Evolutionary conservation across 2,113 vertebrate genomes (phyloP).

Genomic region (Corythoichthys intestinalis): DNA sequence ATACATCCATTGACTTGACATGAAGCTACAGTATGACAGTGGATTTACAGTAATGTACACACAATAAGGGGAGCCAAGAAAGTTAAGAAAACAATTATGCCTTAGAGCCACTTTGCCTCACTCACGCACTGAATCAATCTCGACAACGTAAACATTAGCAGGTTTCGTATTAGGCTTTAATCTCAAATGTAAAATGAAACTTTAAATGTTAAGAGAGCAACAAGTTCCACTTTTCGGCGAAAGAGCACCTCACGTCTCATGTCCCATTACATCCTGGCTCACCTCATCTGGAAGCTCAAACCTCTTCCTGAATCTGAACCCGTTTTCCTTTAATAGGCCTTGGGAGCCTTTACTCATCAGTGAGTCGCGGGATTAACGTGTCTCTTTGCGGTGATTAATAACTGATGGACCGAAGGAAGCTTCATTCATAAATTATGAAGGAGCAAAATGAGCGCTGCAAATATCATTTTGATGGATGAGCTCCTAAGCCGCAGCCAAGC

Average conservation of each 20-base stretch:
- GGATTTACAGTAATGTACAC: not conserved
- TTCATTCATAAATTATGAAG: slow-evolving; percentile 65
- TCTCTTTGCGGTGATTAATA: slow-evolving; percentile 61
- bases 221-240: slow-evolving; percentile 21
- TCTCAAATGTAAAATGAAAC: slow-evolving; percentile 14
- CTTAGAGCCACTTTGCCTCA: slow-evolving; percentile 32
- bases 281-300: slow-evolving; percentile 50
- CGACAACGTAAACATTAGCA: slow-evolving; percentile 36
- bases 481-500: slow-evolving; percentile 48
- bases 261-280: slow-evolving; percentile 41
- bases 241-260: slow-evolving; percentile 23
- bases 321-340: slow-evolving; percentile 52
- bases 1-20: not conserved
- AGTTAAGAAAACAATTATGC: not conserved
- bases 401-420: slow-evolving; percentile 47
- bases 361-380: slow-evolving; percentile 57
- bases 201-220: not conserved
- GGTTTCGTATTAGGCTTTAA: slow-evolving; percentile 32
- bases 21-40: not conserved
- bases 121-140: slow-evolving; percentile 37
- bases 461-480: slow-evolving; percentile 66
- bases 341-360: slow-evolving; percentile 51
- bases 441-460: slow-evolving; percentile 64
- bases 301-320: slow-evolving; percentile 32
- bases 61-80: not conserved